Evolutionary conservation across 1,140 invertebrate genomes (phyloP).

Genomic region (Drosophila nannoptera): DNA sequence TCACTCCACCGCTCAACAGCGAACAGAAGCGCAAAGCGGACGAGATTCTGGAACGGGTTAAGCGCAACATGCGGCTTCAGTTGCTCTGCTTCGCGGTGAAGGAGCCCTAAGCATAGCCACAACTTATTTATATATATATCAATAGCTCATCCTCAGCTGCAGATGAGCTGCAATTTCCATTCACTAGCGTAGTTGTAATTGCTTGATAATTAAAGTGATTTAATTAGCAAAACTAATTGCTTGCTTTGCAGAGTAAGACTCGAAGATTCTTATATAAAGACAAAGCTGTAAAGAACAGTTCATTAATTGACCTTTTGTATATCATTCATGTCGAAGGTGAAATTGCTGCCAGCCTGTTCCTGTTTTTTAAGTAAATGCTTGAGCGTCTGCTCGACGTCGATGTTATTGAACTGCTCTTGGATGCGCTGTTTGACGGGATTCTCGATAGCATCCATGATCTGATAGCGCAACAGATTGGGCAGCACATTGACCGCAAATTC

Average conservation of each 20-base stretch:
- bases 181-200: background rate
- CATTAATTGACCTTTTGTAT: background rate
- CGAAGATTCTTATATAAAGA: conserved; percentile 1
- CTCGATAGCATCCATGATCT: conserved; percentile 90
- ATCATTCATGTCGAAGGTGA: conserved; percentile 57
- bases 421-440: conserved; percentile 85
- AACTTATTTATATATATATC: conserved; percentile 12
- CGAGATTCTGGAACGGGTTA: conserved; percentile 73
- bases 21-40: conserved; percentile 74
- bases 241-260: conserved; percentile 15
- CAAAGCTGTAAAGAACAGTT: background rate
- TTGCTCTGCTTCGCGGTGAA: conserved; percentile 76
- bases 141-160: background rate
- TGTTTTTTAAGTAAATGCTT: conserved; percentile 84
- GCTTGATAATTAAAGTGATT: conserved; percentile 7
- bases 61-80: conserved; percentile 78
- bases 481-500: conserved; percentile 88
- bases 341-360: conserved; percentile 80
- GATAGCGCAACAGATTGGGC: conserved; percentile 89
- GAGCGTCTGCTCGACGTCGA: conserved; percentile 86
- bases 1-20: conserved; percentile 67
- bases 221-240: conserved; percentile 12
- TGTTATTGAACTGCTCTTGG: conserved; percentile 83
- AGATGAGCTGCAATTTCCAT: background rate
- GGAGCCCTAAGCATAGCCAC: conserved; percentile 57